A percentile compares a stretch with the other conserved stretches of the same genome.
Evolutionary conservation across 2,888 invertebrate species (phyloP).

Genomic region (Coelopa pilipes): DNA sequence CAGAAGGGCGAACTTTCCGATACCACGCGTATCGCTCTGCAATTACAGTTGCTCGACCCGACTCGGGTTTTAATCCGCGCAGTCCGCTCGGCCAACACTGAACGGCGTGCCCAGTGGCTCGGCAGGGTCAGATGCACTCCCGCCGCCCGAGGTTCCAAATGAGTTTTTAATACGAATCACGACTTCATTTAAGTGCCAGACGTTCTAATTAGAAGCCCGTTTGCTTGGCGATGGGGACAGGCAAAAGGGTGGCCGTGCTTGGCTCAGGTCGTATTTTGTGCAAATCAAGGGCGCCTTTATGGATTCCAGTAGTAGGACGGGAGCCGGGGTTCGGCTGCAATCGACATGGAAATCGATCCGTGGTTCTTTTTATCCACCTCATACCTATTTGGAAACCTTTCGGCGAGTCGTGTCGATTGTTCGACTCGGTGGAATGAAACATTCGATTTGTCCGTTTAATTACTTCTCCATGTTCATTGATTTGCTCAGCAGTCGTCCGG

Average conservation of each 20-base stretch:
- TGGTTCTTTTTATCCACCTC: too few species aligned
- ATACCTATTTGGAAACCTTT: too few species aligned
- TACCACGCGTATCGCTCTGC: conserved; percentile 22
- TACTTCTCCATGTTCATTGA: not conserved
- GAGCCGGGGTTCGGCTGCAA: too few species aligned
- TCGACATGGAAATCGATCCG: too few species aligned
- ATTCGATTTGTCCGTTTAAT: too few species aligned
- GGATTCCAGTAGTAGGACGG: too few species aligned
- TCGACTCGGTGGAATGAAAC: too few species aligned
- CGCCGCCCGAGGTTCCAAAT: conserved; percentile 34
- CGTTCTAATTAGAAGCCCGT: conserved; percentile 24
- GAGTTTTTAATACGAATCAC: conserved; percentile 37
- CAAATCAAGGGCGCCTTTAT: too few species aligned
- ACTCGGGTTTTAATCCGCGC: conserved; percentile 5
- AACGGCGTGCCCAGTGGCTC: not conserved
- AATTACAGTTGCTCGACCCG: conserved; percentile 29
- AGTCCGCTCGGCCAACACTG: not conserved
- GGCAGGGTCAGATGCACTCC: too few species aligned
- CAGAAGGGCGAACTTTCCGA: conserved; percentile 25
- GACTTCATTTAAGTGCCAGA: conserved; percentile 24
- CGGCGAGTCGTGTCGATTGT: too few species aligned
- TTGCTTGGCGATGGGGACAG: not conserved
- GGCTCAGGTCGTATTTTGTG: too few species aligned
- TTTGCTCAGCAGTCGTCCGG: not conserved
- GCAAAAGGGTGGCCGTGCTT: too few species aligned